Base-by-base conservation (phyloP, 2,888 invertebrate species). In the Dusona sp. region DNA sequence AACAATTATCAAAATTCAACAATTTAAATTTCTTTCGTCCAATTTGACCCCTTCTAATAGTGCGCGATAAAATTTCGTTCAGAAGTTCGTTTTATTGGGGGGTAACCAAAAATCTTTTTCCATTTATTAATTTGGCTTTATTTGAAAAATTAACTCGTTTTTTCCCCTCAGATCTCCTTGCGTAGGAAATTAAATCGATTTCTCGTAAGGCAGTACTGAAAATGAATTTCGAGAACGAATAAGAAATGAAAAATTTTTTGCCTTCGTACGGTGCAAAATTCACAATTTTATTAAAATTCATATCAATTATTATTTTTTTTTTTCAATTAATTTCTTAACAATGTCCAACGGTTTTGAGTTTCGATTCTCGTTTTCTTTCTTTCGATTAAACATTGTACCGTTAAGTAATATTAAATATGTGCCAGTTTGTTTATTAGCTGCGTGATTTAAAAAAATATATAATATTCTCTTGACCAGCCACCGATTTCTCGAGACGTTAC, bases 401-500 rank as follows among this genome's bases (percentile, higher is more conserved):
- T 45, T 45, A n/a, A 19, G n/a, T 19, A 19, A 6, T 7, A 48
- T 6, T 1, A 48, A 48, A 48, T n/a, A 48, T 48, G 48, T 48
- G 48, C n/a, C 19, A 19, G 7, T 48, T 45, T 16, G 45, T 45
- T 45, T 45, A 45, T 45, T 45, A 48, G 19, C 19, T 16, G 9
- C 45, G 16, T n/a, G 7, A 48, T 48, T 48, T 19, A 19, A 7
- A 48, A 29, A 57, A 4, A 29, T 57, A 57, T 13, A 29, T 61
- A 57, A 61, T 61, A 61, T 16, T 61, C 29, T 29, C 1, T 61
- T 29, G 29, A 61, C 16, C 29, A 16, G 11, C 16, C 13, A 61
- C 29, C 7, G 61, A 61, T 29, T 29, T 38, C 38, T 67, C 67
- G 67, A 67, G 22, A 7, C 67, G 67, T 61, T 61, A 16, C 29